Percentiles rank a stretch among this genome's conserved stretches.
These are phyloP conservation scores for Coelopa frigida DNA, from an alignment of 1,140 invertebrate genomes.

Conservation along the genomic window DNA sequence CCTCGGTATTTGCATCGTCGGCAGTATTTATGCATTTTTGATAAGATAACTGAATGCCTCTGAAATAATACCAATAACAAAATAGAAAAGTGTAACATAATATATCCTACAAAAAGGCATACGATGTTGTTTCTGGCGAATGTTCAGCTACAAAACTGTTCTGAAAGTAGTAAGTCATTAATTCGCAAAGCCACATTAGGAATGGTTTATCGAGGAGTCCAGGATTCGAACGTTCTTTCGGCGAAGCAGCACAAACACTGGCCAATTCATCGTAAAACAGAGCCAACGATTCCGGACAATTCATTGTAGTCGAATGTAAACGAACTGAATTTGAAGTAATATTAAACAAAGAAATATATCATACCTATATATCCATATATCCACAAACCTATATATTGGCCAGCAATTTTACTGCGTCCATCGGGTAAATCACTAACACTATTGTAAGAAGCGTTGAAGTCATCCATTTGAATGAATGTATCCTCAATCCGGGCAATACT, in stretches of 20 bases:
- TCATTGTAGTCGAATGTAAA: conserved; percentile 29
- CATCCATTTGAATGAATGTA: conserved; percentile 12
- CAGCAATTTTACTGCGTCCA: conserved; percentile 41
- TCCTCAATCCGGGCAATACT: conserved; percentile 33
- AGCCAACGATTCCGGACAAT: conserved; percentile 50
- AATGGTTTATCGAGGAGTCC: conserved; percentile 52
- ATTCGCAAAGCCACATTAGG: conserved; percentile 52
- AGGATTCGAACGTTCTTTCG: conserved; percentile 14
- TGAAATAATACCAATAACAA: conserved; percentile 17
- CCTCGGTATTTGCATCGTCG: conserved; percentile 47
- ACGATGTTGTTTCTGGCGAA: conserved; percentile 19
- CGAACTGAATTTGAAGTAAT: conserved; percentile 28
- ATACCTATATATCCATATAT: neutral
- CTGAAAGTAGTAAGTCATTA: conserved; percentile 55
- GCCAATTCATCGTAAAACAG: conserved; percentile 69
- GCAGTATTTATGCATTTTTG: conserved; percentile 47
- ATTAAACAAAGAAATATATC: neutral
- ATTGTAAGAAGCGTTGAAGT: conserved; percentile 23
- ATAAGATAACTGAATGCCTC: conserved; percentile 46
- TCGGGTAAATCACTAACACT: conserved; percentile 31
- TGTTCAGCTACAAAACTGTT: conserved; percentile 51
- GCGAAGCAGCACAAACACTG: conserved; percentile 48
- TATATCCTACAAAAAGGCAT: neutral
- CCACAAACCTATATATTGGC: conserved; percentile 32
- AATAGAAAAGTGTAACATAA: neutral